Evolutionary conservation across 2,113 vertebrate species (phyloP).

Genomic region (Stegastes partitus): DNA sequence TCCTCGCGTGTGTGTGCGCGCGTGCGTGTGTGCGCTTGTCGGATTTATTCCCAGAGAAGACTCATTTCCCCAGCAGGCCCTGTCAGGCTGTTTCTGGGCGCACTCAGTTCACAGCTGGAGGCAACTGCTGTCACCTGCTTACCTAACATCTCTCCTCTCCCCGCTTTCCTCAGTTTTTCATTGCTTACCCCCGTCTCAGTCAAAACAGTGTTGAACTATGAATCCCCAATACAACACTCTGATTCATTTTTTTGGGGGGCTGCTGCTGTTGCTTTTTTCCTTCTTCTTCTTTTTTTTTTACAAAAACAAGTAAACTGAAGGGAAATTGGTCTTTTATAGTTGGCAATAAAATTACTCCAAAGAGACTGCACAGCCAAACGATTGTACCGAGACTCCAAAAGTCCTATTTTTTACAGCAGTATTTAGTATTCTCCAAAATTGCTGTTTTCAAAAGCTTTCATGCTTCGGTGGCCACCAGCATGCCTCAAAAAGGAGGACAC

Average conservation of each 20-base stretch:
- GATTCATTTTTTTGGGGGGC: conserved; percentile 8
- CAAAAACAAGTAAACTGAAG: conserved; percentile 34
- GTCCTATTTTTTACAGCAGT: conserved; percentile 52
- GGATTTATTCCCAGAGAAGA: conserved; percentile 71
- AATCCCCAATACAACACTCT: conserved; percentile 7
- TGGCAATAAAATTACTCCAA: conserved; percentile 52
- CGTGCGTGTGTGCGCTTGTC: conserved; percentile 32
- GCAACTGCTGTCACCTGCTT: conserved; percentile 79
- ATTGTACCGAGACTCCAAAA: conserved; percentile 35
- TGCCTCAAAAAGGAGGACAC: conserved; percentile 37
- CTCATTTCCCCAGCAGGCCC: conserved; percentile 80
- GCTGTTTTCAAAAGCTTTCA: conserved; percentile 58
- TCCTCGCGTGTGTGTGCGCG: conserved; percentile 27
- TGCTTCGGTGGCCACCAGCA: conserved; percentile 24
- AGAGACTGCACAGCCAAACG: conserved; percentile 31
- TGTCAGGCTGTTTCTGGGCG: conserved; percentile 80
- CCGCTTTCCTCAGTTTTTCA: conserved; percentile 22
- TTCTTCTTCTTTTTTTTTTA: background rate
- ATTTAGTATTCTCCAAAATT: conserved; percentile 61
- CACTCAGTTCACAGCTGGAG: conserved; percentile 79
- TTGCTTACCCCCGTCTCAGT: conserved; percentile 45
- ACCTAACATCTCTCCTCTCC: conserved; percentile 64
- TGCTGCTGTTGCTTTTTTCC: too few relatives aligned
- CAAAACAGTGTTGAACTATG: conserved; percentile 26
- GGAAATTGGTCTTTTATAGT: conserved; percentile 25